These are phyloP conservation scores for Chromis chromis DNA, from an alignment of 2,797 vertebrate species.

Conservation along the genomic window DNA sequence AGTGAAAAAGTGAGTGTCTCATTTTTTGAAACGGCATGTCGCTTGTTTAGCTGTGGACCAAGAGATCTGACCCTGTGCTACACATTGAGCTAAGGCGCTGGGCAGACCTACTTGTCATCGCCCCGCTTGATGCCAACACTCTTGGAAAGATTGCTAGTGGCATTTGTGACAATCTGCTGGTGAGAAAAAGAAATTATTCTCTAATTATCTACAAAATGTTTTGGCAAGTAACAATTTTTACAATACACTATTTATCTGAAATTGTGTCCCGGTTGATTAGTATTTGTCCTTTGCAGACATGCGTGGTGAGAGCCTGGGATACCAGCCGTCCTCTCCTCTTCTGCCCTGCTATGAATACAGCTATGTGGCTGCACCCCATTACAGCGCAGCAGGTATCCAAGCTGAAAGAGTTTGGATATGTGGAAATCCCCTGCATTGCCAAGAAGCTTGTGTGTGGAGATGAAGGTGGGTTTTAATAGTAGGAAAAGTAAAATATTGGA, in stretches of 20 bases:
- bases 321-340: constrained; percentile 91
- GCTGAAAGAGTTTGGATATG: constrained; percentile 91
- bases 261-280: not conserved
- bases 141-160: constrained; percentile 94
- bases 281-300: constrained; percentile 87
- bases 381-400: constrained; percentile 88
- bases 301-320: constrained; percentile 96
- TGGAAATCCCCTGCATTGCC: constrained; percentile 91
- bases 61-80: constrained; percentile 91
- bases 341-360: constrained; percentile 98
- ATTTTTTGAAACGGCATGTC: constrained; percentile 21
- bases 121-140: constrained; percentile 96
- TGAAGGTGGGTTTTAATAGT: constrained; percentile 86
- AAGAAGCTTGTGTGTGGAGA: constrained; percentile 97
- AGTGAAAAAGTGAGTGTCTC: constrained; percentile 21
- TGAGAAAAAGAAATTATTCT: constrained; percentile 72
- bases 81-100: constrained; percentile 95
- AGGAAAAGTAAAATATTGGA: not conserved
- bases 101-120: constrained; percentile 93
- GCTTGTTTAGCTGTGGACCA: constrained; percentile 89
- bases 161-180: constrained; percentile 97
- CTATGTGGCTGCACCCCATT: constrained; percentile 97
- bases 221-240: not conserved
- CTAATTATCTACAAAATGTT: not conserved
- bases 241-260: not conserved